phyloP scores from a whole-genome alignment of 2,888 invertebrate genomes.

The Petrolisthes manimaculis region DNA sequence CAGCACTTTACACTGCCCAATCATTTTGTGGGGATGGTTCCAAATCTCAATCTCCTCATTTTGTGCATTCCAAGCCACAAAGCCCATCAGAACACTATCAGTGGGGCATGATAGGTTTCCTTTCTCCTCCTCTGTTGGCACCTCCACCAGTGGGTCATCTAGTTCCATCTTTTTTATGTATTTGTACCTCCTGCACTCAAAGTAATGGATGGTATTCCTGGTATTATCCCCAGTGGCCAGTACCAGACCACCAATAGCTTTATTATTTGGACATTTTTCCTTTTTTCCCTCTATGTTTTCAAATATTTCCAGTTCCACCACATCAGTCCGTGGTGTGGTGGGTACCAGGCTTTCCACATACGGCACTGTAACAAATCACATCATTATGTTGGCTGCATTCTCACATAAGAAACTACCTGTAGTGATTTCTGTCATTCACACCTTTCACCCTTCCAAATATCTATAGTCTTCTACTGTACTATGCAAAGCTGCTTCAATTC shows the following conservation, averaged over 20 bases:
- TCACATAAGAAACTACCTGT: too few relatives aligned
- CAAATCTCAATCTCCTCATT: background rate
- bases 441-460: too few relatives aligned
- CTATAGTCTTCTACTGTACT: too few relatives aligned
- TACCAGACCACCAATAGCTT: background rate
- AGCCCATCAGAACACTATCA: background rate
- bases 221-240: background rate
- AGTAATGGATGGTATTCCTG: background rate
- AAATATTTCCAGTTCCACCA: background rate
- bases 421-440: too few relatives aligned
- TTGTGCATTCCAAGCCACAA: background rate
- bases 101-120: background rate
- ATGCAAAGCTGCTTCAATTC: too few relatives aligned
- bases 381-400: too few relatives aligned
- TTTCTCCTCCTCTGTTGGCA: constrained; percentile 1
- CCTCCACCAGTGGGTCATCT: background rate
- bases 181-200: constrained; percentile 1
- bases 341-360: background rate
- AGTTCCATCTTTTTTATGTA: background rate
- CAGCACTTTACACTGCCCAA: background rate
- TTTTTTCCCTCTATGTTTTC: background rate
- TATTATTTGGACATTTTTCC: background rate
- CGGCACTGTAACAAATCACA: background rate
- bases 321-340: background rate
- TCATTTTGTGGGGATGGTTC: background rate